Percentiles rank a stretch among this genome's conserved stretches.
Evolutionary conservation across 2,888 invertebrate species (phyloP).

Genomic region (Fissipunctia ypsillon): DNA sequence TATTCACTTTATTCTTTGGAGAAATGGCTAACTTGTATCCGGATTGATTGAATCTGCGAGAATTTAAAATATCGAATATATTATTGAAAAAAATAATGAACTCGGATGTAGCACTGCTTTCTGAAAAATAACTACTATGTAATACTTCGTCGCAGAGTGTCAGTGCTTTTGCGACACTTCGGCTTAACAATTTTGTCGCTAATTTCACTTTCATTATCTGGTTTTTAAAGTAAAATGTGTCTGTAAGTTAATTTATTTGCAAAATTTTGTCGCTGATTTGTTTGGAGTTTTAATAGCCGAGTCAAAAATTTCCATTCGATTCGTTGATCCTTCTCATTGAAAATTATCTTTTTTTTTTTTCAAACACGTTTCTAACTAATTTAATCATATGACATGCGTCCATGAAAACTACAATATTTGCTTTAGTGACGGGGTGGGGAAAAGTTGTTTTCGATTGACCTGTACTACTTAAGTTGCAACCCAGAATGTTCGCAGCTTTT

Average conservation of each 20-base stretch:
- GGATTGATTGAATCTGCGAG: neutral
- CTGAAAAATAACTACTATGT: slow-evolving; percentile 5
- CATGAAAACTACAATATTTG: slow-evolving; percentile 5
- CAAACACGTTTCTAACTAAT: neutral
- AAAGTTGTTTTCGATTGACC: slow-evolving; percentile 8
- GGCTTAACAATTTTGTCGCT: slow-evolving; percentile 4
- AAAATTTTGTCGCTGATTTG: neutral
- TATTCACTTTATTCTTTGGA: too few species aligned
- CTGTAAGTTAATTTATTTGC: slow-evolving; percentile 5
- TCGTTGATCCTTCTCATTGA: too few species aligned
- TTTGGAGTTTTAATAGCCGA: too few species aligned
- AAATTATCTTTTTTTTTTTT: too few species aligned
- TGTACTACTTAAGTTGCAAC: slow-evolving; percentile 5
- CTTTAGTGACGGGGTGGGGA: slow-evolving; percentile 2
- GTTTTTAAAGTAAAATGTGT: slow-evolving; percentile 9
- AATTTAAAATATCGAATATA: slow-evolving; percentile 6
- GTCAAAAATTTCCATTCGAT: too few species aligned
- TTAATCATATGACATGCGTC: slow-evolving; percentile 10
- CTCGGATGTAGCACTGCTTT: slow-evolving; percentile 1
- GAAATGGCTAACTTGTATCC: too few species aligned
- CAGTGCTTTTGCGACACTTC: slow-evolving; percentile 11
- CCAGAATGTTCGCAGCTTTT: slow-evolving; percentile 8
- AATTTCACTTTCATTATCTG: neutral
- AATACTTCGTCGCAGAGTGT: slow-evolving; percentile 3
- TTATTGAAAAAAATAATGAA: slow-evolving; percentile 2